Evolutionary conservation across 1,140 invertebrate genomes (phyloP).

Genomic region (Drosophila miranda): DNA sequence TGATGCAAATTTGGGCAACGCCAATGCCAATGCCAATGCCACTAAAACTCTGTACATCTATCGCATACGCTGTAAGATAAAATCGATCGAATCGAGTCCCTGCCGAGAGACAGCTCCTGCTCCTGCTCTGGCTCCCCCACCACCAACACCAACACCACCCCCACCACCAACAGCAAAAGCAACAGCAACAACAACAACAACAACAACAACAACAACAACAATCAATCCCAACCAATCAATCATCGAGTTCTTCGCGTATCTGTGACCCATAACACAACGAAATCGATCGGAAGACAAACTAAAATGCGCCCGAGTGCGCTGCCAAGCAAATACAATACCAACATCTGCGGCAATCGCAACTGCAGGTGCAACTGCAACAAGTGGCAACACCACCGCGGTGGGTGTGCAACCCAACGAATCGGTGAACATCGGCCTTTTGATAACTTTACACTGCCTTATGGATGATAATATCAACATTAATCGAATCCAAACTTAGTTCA

Average conservation of each 20-base stretch:
- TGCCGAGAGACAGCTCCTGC: conserved; percentile 18
- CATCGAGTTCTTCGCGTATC: no score
- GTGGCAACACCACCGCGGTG: conserved; percentile 27
- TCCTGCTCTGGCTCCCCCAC: not conserved
- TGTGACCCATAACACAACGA: no score
- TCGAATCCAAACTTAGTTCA: conserved; percentile 41
- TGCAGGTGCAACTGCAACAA: conserved; percentile 28
- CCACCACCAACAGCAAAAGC: not conserved
- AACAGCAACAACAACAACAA: no score
- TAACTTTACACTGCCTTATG: conserved; percentile 78
- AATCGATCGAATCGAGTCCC: conserved; percentile 19
- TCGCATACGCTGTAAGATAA: conserved; percentile 81
- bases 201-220: not conserved
- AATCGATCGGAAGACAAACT: conserved; percentile 2
- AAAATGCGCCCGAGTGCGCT: conserved; percentile 43
- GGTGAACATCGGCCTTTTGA: conserved; percentile 56
- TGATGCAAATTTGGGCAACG: conserved; percentile 77
- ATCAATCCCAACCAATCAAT: conserved; percentile 3
- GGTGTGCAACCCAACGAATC: conserved; percentile 40
- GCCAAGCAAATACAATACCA: conserved; percentile 31
- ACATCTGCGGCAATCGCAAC: conserved; percentile 1
- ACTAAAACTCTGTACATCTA: conserved; percentile 79
- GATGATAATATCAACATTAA: conserved; percentile 40
- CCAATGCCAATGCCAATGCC: conserved; percentile 76
- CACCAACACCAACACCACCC: not conserved